These are phyloP conservation scores for Rhabditoides inermis DNA, from an alignment of 2,888 invertebrate genomes.

Conservation along the genomic window DNA sequence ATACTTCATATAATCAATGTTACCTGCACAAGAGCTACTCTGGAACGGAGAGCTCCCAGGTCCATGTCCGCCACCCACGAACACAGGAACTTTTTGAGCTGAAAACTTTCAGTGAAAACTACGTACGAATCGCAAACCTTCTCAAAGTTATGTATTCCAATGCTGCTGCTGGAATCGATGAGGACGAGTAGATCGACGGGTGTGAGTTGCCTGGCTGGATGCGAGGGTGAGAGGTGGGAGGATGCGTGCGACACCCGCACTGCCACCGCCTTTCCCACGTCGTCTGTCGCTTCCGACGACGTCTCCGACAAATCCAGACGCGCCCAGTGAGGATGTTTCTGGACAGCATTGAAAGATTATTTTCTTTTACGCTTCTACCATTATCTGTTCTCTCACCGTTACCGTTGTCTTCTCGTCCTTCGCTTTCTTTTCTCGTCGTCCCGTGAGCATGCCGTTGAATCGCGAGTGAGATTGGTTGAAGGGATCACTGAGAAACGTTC, in stretches of 20 bases:
- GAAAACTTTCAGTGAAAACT: conserved; percentile 5
- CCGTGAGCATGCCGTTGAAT: background rate
- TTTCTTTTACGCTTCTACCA: conserved; percentile 5
- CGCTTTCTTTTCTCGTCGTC: conserved; percentile 3
- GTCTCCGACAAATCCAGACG: too few relatives aligned
- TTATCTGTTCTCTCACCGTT: background rate
- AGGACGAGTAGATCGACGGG: conserved; percentile 46
- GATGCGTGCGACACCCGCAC: too few relatives aligned
- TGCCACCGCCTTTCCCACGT: too few relatives aligned
- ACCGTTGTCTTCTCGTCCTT: background rate
- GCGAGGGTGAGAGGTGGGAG: conserved; percentile 16
- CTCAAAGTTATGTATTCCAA: conserved; percentile 41
- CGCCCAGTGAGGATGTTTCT: conserved; percentile 10
- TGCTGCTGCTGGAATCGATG: conserved; percentile 40
- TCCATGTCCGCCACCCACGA: conserved; percentile 38
- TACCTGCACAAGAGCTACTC: conserved; percentile 27
- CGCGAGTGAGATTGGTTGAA: conserved; percentile 6
- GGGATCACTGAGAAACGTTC: too few relatives aligned
- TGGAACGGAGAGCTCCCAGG: conserved; percentile 40
- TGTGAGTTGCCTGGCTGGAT: conserved; percentile 41
- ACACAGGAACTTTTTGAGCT: conserved; percentile 34
- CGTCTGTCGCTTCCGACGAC: too few relatives aligned
- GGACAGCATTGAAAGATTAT: too few relatives aligned
- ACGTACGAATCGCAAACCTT: conserved; percentile 17
- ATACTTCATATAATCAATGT: too few relatives aligned